phyloP scores from a whole-genome alignment of 2,797 vertebrate species.

The Halcyon badia region DNA sequence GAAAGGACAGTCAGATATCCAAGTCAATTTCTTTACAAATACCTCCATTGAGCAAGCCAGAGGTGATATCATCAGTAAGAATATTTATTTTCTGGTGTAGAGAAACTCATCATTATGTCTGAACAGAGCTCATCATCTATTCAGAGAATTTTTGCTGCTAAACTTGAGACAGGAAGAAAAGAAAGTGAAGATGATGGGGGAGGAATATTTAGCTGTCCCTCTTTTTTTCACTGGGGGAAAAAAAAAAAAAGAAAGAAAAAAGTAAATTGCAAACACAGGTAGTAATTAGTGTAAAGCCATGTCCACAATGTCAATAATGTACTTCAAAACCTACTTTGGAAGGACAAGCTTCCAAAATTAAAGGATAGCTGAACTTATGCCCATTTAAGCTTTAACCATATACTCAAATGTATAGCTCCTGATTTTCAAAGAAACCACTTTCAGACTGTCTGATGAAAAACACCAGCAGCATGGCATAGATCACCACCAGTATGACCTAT shows the following conservation, averaged over 20 bases:
- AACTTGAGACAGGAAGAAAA: not conserved
- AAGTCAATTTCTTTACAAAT: not conserved
- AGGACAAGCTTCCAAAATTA: not conserved
- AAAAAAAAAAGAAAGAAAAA: too few relatives aligned
- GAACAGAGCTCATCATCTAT: not conserved
- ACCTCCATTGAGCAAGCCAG: not conserved
- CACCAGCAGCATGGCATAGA: not conserved
- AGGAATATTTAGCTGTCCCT: fast-evolving
- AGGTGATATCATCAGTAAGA: not conserved
- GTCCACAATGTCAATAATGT: not conserved
- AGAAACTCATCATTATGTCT: not conserved
- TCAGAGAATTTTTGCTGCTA: not conserved
- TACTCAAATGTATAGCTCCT: not conserved
- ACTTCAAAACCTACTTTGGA: not conserved
- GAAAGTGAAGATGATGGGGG: not conserved
- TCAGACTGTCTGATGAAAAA: slow-evolving; percentile 6
- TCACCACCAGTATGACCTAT: not conserved
- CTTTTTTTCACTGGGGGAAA: not conserved
- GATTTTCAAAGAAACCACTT: not conserved
- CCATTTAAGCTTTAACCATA: not conserved
- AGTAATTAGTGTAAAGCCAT: fast-evolving
- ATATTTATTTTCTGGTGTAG: not conserved
- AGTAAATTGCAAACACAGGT: not conserved
- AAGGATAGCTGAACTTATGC: not conserved
- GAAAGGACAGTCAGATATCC: not conserved